Conservation (phyloP, 1,140 invertebrate species). For the Drosophila gunungcola region DNA sequence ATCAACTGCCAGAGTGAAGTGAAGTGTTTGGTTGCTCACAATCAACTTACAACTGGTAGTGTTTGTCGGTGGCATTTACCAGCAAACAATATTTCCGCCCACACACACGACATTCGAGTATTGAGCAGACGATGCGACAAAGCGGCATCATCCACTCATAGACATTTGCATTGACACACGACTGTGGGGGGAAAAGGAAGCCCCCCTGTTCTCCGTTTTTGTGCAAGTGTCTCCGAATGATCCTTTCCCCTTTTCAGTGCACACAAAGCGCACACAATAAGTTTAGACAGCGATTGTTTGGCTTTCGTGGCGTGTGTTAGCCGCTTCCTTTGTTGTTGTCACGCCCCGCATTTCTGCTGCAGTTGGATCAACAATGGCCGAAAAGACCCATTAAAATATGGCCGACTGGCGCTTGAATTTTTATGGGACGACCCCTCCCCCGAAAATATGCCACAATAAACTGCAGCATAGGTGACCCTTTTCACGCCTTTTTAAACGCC, state of each 20-base stretch:
- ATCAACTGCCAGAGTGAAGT: constrained; percentile 68
- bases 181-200: constrained; percentile 22
- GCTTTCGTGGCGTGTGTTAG: constrained; percentile 45
- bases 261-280: constrained; percentile 70
- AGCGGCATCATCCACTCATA: constrained; percentile 70
- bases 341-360: constrained; percentile 26
- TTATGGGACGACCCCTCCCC: constrained; percentile 4
- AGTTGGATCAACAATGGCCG: constrained; percentile 43
- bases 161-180: constrained; percentile 72
- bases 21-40: constrained; percentile 70
- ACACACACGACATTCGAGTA: constrained; percentile 21
- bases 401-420: constrained; percentile 9
- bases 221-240: constrained; percentile 44
- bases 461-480: constrained; percentile 37
- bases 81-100: constrained; percentile 47
- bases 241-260: constrained; percentile 55
- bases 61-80: constrained; percentile 31
- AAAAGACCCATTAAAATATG: constrained; percentile 34
- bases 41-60: constrained; percentile 56
- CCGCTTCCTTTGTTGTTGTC: constrained; percentile 51
- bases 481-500: constrained; percentile 42
- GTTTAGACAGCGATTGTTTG: constrained; percentile 80
- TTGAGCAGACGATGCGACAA: constrained; percentile 70
- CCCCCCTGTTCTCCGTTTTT: constrained; percentile 5
- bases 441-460: constrained; percentile 27